Evolutionary conservation across 2,888 invertebrate species (phyloP).

Genomic region (Eurytoma adleriae): DNA sequence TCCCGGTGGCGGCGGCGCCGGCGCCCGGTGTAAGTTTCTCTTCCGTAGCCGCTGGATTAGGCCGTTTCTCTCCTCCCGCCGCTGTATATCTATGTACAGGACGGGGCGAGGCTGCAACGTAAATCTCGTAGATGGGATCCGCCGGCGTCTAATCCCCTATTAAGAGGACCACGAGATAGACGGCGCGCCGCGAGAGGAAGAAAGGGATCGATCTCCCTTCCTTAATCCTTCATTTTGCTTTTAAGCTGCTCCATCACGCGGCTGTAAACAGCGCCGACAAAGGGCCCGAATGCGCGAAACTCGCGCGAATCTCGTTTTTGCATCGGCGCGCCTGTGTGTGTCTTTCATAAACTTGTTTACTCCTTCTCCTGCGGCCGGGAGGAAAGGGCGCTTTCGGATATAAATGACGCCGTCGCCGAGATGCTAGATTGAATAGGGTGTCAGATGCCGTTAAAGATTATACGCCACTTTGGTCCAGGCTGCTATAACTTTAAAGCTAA

Average conservation of each 20-base stretch:
- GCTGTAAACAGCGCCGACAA: slow-evolving; percentile 1
- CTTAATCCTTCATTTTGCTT: slow-evolving; percentile 47
- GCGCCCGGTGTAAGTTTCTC: slow-evolving; percentile 37
- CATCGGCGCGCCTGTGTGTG: neutral
- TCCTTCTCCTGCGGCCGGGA: neutral
- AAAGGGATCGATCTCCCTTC: slow-evolving; percentile 39
- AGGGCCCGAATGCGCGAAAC: neutral
- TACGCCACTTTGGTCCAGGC: neutral
- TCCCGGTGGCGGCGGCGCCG: neutral
- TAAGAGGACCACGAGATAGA: slow-evolving; percentile 47
- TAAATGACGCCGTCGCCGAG: neutral
- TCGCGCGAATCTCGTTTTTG: neutral
- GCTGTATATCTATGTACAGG: slow-evolving; percentile 25
- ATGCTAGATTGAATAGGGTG: neutral
- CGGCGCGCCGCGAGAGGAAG: neutral
- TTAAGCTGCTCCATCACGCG: slow-evolving; percentile 44
- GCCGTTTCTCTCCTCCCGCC: slow-evolving; percentile 12
- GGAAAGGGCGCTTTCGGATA: neutral
- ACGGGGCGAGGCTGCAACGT: slow-evolving; percentile 24
- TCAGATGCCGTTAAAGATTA: neutral
- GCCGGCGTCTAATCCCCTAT: slow-evolving; percentile 52
- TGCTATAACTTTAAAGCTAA: neutral
- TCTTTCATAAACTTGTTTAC: neutral
- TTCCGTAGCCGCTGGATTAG: slow-evolving; percentile 41
- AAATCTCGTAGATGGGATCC: slow-evolving; percentile 52